Evolutionary conservation across 92 coral and sea anemone genomes (phyloP).

Genomic region (Epizoanthus illoricatus): DNA sequence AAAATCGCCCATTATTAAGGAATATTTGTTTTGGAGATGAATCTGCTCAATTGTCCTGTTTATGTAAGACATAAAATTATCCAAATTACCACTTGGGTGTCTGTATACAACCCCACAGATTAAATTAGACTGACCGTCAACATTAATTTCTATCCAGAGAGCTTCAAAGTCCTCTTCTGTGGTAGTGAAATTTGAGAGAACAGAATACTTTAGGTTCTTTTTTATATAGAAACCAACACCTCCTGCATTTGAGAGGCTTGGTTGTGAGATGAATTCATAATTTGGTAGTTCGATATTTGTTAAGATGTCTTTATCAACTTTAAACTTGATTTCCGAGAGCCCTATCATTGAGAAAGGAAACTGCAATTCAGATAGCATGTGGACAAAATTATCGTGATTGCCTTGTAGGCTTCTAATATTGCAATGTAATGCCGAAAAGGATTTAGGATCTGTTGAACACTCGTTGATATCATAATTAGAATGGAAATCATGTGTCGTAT

Average conservation of each 20-base stretch:
- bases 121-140: slow-evolving; percentile 43
- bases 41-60: slow-evolving; percentile 44
- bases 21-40: slow-evolving; percentile 52
- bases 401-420: no score
- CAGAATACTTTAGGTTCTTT: background rate
- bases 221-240: slow-evolving; percentile 24
- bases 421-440: no score
- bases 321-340: slow-evolving; percentile 57
- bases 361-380: no score
- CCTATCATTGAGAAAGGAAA: slow-evolving; percentile 54
- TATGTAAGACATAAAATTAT: slow-evolving; percentile 46
- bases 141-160: slow-evolving; percentile 28
- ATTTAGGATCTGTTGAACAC: no score
- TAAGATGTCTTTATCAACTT: background rate
- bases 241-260: slow-evolving; percentile 33
- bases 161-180: background rate
- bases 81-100: slow-evolving; percentile 54
- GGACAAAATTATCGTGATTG: no score
- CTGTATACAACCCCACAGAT: slow-evolving; percentile 68
- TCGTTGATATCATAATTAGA: background rate
- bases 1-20: slow-evolving; percentile 15
- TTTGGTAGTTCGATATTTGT: background rate
- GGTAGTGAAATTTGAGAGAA: background rate
- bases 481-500: slow-evolving; percentile 48
- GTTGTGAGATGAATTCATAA: slow-evolving; percentile 1